Conservation (phyloP, 2,797 vertebrate genomes). For the Melanotaenia pygmaea region DNA sequence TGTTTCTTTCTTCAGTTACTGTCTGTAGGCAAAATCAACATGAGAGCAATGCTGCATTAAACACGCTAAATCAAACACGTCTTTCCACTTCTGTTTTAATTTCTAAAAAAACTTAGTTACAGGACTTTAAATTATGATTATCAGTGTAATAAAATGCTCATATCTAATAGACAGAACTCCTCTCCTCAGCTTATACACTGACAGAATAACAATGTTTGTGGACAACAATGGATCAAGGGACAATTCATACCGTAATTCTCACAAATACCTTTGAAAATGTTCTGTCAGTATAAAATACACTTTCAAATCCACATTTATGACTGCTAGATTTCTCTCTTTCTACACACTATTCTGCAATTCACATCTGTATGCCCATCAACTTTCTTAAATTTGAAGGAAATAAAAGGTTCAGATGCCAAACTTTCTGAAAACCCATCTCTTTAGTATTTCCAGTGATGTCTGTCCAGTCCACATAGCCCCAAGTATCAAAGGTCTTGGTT, state of each 20-base stretch:
- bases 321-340: neutral
- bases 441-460: neutral
- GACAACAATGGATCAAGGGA: neutral
- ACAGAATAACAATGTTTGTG: neutral
- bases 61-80: too few relatives aligned
- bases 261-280: neutral
- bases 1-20: neutral
- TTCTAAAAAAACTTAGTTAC: neutral
- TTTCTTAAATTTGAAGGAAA: slow-evolving; percentile 2
- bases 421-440: neutral
- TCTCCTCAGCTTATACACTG: neutral
- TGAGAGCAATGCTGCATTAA: too few relatives aligned
- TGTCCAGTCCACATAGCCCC: neutral
- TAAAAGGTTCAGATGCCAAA: slow-evolving; percentile 8
- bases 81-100: neutral
- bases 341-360: neutral
- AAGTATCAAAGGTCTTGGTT: slow-evolving; percentile 19
- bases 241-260: neutral
- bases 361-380: neutral
- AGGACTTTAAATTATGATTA: neutral
- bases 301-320: neutral
- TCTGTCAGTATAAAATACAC: neutral
- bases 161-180: neutral
- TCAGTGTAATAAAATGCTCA: neutral
- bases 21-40: too few relatives aligned